Evolutionary conservation across 1,140 invertebrate species (phyloP).

Genomic region (Anthonomus grandis): DNA sequence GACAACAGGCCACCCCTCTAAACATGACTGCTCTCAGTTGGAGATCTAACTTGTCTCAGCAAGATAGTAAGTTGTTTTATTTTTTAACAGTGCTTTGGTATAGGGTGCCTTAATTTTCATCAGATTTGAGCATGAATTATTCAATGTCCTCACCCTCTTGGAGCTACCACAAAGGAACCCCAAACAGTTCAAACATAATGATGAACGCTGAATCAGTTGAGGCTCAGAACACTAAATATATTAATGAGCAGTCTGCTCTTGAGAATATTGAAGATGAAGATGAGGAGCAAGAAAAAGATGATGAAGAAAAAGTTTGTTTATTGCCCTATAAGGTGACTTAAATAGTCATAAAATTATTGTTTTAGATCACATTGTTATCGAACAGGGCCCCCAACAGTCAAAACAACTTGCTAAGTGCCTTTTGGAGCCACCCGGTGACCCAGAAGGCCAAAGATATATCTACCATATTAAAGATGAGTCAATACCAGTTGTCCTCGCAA

Average conservation of each 20-base stretch:
- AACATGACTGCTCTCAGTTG: constrained; percentile 45
- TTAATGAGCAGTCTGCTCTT: constrained; percentile 41
- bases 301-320: constrained; percentile 32
- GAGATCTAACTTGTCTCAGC: constrained; percentile 36
- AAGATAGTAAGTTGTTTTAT: constrained; percentile 37
- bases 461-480: constrained; percentile 52
- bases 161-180: constrained; percentile 29
- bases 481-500: constrained; percentile 57
- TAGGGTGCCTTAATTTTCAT: constrained; percentile 20
- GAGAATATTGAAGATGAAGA: constrained; percentile 52
- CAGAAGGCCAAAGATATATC: constrained; percentile 54
- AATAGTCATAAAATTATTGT: no score
- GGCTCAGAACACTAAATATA: no score
- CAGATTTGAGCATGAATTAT: constrained; percentile 40
- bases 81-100: no score
- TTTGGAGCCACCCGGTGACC: constrained; percentile 58
- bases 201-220: constrained; percentile 31
- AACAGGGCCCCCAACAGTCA: constrained; percentile 28
- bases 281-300: constrained; percentile 41
- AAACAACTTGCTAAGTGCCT: constrained; percentile 49
- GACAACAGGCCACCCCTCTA: constrained; percentile 35
- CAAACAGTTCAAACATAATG: constrained; percentile 26
- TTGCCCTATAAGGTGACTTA: no score
- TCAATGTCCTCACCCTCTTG: constrained; percentile 41
- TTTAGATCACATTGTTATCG: constrained; percentile 25